Conservation (phyloP, 2,113 vertebrate genomes). For the Cottus gobio region DNA sequence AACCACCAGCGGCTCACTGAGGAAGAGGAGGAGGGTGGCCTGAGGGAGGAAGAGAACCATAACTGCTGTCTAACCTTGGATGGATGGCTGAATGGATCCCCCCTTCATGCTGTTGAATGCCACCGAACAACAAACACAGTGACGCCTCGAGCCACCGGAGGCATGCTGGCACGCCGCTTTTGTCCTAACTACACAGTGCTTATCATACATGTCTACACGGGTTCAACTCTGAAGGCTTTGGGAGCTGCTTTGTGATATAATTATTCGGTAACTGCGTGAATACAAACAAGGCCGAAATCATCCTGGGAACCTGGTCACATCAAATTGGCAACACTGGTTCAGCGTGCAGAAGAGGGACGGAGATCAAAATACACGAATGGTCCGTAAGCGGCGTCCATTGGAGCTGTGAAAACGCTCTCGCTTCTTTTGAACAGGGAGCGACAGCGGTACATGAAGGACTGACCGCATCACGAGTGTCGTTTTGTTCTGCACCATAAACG, state of each 20-base stretch:
- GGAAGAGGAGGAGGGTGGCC: constrained; percentile 11
- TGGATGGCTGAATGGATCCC: constrained; percentile 60
- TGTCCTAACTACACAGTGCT: neutral
- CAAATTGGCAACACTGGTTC: constrained; percentile 7
- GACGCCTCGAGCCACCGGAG: constrained; percentile 16
- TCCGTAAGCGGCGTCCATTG: neutral
- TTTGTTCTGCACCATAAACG: constrained; percentile 6
- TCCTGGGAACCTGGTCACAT: neutral
- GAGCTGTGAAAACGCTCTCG: neutral
- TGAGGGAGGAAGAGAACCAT: constrained; percentile 22
- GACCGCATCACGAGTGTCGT: neutral
- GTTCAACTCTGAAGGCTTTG: neutral
- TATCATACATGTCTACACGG: constrained; percentile 11
- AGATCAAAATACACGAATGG: neutral
- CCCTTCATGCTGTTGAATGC: constrained; percentile 40
- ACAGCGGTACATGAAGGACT: neutral
- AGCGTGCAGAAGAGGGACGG: neutral
- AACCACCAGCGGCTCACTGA: constrained; percentile 30
- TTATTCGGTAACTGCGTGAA: neutral
- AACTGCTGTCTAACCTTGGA: constrained; percentile 57
- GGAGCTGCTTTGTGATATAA: neutral
- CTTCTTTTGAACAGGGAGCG: neutral
- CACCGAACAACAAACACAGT: constrained; percentile 34
- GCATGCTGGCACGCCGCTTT: neutral
- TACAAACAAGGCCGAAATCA: neutral